Conservation (phyloP, 2,888 invertebrate species). For the Xylocampa areola region DNA sequence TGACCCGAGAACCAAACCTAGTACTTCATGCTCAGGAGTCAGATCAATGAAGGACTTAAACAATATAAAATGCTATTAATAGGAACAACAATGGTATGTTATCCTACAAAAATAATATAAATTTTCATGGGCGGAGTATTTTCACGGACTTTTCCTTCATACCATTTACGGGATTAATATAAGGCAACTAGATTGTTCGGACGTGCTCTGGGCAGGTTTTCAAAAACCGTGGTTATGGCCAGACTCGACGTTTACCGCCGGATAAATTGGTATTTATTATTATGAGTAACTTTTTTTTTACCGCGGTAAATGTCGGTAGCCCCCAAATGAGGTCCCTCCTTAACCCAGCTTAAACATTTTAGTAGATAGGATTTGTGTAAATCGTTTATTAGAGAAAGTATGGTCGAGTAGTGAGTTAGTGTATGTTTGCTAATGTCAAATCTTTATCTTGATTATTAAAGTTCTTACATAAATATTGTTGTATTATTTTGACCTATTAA, state of each 20-base stretch:
- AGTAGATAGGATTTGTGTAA: slow-evolving; percentile 58
- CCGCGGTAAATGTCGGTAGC: slow-evolving; percentile 54
- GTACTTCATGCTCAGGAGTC: not conserved
- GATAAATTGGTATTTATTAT: slow-evolving; percentile 75
- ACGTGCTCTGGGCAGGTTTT: slow-evolving; percentile 58
- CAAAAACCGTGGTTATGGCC: slow-evolving; percentile 46
- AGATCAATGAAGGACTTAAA: too few species aligned
- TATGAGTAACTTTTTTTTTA: slow-evolving; percentile 66
- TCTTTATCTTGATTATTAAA: too few species aligned
- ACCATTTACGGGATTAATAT: slow-evolving; percentile 59
- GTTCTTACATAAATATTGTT: too few species aligned
- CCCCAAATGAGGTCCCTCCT: slow-evolving; percentile 66
- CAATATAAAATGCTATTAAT: not conserved
- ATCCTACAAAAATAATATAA: slow-evolving; percentile 26
- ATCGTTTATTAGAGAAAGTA: slow-evolving; percentile 49
- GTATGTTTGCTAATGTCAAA: slow-evolving; percentile 25
- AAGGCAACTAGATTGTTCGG: slow-evolving; percentile 60
- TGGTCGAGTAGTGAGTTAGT: slow-evolving; percentile 26
- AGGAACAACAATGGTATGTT: slow-evolving; percentile 11
- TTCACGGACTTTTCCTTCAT: slow-evolving; percentile 53
- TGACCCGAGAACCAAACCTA: not conserved
- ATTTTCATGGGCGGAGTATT: slow-evolving; percentile 42
- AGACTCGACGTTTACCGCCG: slow-evolving; percentile 59
- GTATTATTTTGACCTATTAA: too few species aligned
- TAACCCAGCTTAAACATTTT: slow-evolving; percentile 66